Evolutionary conservation across 2,888 invertebrate genomes (phyloP), one percentile per base, ranked within the genome.

Genomic region (Pomacea canaliculata): DNA sequence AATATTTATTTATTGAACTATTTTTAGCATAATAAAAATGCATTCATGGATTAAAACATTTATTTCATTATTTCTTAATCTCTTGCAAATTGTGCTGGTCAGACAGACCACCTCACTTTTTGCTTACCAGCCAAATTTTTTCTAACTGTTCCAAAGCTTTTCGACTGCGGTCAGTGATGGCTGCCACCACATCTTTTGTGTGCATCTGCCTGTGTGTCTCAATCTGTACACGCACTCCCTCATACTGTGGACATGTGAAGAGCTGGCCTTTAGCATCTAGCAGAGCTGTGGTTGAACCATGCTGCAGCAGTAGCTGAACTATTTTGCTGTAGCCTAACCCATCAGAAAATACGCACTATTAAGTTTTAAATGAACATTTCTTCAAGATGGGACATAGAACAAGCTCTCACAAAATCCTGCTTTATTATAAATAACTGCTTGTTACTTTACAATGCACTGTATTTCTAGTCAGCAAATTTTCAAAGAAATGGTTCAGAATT

Each of bases 251-350:
- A 37, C 85, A 86, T 9, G 83, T 82, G 74, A 87, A 86, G 70
- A 89, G 81, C 27, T 80, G 69, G 7, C 89, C 89, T 19, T 78
- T 78, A 0, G 65, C 48, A 66, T 87, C 84, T 69, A 89, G 76
- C 4, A 89, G 74, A 0, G 89, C 83, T 27, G 88, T 86, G 0
- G 89, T 85, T 2, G 89, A 87, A 10, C 88, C 89, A 62, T 81
- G 74, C 16, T 81, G 76, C 16, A 89, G 80, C 70, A 89, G 78
- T 4, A 83, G 77, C 59, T 81, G 82, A 1, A 88, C 87, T n/a
- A 88, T 81, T n/a, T 80, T 79, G 46, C 85, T 83, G 76, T 80
- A 88, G 37, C 89, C 89, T 89, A 79, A 13, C 80, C 77, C 8
- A 68, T 49, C 59, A 71, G 18, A 27, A 37, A 56, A 37, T 59